Conservation (phyloP, 2,888 invertebrate species). For the Ichneumon xanthorius region DNA sequence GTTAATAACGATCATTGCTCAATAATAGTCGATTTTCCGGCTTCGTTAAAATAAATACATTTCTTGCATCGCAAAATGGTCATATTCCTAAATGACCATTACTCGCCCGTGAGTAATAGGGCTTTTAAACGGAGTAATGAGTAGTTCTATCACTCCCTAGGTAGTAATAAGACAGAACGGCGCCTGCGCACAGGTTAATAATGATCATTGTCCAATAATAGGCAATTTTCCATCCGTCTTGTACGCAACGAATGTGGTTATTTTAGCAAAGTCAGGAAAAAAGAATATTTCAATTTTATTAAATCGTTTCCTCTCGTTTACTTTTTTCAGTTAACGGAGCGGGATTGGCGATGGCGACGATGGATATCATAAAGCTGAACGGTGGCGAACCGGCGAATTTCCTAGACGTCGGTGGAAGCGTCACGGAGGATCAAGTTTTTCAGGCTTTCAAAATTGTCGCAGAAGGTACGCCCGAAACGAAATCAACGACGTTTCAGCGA, state of each 20-base stretch:
- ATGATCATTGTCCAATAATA: no score
- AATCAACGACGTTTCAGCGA: neutral
- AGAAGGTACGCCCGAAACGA: conserved; percentile 84
- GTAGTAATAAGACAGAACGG: no score
- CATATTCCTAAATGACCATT: neutral
- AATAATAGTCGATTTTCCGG: no score
- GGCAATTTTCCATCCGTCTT: no score
- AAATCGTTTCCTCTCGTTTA: conserved; percentile 26
- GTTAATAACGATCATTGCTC: no score
- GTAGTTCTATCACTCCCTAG: no score
- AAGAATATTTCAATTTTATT: neutral
- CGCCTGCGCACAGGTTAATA: no score
- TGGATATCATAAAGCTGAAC: conserved; percentile 99
- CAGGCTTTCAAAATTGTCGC: conserved; percentile 97
- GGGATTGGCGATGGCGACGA: conserved; percentile 99
- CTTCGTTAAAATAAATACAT: no score
- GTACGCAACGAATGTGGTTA: no score
- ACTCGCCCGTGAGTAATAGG: no score
- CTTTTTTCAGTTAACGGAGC: conserved; percentile 96
- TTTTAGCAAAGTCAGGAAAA: neutral
- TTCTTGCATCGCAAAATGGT: no score
- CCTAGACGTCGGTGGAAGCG: conserved; percentile 98
- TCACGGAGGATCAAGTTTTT: conserved; percentile 96
- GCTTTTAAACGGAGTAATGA: no score
- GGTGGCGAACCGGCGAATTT: conserved; percentile 99